Conservation (phyloP, 2,797 vertebrate species). For the Crocodylus rhombifer region DNA sequence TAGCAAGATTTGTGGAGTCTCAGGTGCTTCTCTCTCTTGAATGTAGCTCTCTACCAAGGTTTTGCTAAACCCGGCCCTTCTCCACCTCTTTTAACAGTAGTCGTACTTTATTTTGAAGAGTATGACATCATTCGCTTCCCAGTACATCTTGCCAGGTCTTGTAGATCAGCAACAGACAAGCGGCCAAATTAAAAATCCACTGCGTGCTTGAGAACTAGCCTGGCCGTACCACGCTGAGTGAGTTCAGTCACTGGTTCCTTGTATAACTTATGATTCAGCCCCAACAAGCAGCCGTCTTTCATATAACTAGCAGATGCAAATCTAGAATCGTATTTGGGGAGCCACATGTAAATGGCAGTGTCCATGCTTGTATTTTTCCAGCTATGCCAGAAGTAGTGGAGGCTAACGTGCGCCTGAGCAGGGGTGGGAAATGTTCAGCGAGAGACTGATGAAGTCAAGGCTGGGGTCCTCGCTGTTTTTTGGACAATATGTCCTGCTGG, state of each 20-base stretch:
- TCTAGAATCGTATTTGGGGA: not conserved
- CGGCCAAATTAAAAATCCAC: slow-evolving; percentile 14
- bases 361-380: not conserved
- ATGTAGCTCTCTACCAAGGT: fast-evolving
- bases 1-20: fast-evolving
- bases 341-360: not conserved
- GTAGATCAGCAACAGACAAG: not conserved
- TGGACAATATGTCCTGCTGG: not conserved
- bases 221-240: slow-evolving; percentile 25
- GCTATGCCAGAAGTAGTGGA: not conserved
- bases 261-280: slow-evolving; percentile 1
- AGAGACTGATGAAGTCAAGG: not conserved
- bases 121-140: fast-evolving
- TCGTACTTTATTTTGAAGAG: not conserved
- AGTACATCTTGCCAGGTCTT: not conserved
- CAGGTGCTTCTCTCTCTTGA: fast-evolving
- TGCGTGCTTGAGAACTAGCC: slow-evolving; percentile 22
- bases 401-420: not conserved
- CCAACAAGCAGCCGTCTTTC: not conserved
- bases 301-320: not conserved
- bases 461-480: not conserved
- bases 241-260: not conserved
- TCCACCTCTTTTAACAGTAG: not conserved
- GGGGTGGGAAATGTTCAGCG: not conserved
- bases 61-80: not conserved